phyloP scores from a whole-genome alignment of 2,113 vertebrate genomes.

The Hypanus sabinus region DNA sequence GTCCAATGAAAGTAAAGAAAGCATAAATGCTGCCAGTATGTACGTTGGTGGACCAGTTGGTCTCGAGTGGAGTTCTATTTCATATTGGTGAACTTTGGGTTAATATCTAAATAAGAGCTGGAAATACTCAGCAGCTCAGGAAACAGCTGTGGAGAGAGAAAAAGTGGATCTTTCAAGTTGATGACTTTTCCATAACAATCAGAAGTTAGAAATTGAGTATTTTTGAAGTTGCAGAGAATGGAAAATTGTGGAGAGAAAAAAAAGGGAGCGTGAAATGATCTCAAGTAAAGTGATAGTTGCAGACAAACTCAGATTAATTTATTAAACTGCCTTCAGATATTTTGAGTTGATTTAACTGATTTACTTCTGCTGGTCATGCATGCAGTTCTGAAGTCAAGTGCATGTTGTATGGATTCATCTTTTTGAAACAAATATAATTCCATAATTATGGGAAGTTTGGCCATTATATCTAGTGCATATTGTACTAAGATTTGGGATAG shows the following conservation, averaged over 20 bases:
- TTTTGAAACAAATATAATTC: not conserved
- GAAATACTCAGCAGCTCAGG: too few species aligned
- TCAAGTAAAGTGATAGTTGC: not conserved
- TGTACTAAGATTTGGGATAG: slow-evolving; percentile 35
- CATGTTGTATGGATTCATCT: not conserved
- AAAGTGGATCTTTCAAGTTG: too few species aligned
- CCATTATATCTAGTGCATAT: slow-evolving; percentile 35
- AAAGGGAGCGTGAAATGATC: too few species aligned
- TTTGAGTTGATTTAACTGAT: not conserved
- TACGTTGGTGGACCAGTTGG: not conserved
- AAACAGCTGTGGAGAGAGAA: too few species aligned
- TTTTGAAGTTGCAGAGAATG: too few species aligned
- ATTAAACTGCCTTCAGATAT: not conserved
- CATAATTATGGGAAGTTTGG: not conserved
- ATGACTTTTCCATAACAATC: too few species aligned
- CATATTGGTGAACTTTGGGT: not conserved
- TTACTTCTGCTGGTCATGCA: not conserved
- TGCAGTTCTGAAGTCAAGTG: not conserved
- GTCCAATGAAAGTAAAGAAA: too few species aligned
- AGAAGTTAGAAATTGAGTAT: too few species aligned
- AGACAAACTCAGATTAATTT: not conserved
- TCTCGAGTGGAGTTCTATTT: not conserved
- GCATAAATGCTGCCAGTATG: too few species aligned
- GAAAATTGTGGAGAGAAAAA: too few species aligned
- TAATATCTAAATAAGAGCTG: too few species aligned